Conservation (phyloP, 2,113 vertebrate genomes). For the Bos indicus region DNA sequence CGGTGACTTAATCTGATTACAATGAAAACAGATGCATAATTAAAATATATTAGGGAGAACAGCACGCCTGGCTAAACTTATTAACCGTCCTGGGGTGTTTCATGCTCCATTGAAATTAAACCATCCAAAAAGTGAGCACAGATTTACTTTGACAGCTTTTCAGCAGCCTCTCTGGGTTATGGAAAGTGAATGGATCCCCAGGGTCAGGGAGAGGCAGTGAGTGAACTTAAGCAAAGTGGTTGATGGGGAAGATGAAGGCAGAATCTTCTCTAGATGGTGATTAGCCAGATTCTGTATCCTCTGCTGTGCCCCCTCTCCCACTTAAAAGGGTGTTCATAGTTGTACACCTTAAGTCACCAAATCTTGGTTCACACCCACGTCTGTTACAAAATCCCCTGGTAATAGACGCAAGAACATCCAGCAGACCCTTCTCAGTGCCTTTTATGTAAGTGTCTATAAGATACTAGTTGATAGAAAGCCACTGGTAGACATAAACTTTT, state of each 20-base stretch:
- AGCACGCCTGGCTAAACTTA: conserved; percentile 82
- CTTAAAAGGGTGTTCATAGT: not conserved
- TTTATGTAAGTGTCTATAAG: not conserved
- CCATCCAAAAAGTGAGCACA: conserved; percentile 82
- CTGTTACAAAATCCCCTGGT: not conserved
- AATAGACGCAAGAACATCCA: not conserved
- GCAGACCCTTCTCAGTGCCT: not conserved
- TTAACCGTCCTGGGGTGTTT: conserved; percentile 81
- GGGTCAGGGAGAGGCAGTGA: conserved; percentile 59
- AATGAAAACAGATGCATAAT: conserved; percentile 84
- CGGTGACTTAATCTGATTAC: conserved; percentile 79
- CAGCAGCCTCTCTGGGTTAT: conserved; percentile 62
- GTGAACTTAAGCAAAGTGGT: conserved; percentile 36
- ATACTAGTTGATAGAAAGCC: not conserved
- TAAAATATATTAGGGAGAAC: conserved; percentile 81
- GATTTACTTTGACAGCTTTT: conserved; percentile 83
- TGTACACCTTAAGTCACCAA: not conserved
- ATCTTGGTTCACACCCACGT: not conserved
- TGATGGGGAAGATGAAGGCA: not conserved
- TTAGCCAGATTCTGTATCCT: conserved; percentile 7
- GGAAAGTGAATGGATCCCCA: conserved; percentile 67
- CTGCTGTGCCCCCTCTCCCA: not conserved
- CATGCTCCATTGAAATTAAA: conserved; percentile 82
- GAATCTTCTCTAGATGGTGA: not conserved
- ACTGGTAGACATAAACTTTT: not conserved